phyloP scores from a whole-genome alignment of 2,113 vertebrate genomes.

The Scomber scombrus region DNA sequence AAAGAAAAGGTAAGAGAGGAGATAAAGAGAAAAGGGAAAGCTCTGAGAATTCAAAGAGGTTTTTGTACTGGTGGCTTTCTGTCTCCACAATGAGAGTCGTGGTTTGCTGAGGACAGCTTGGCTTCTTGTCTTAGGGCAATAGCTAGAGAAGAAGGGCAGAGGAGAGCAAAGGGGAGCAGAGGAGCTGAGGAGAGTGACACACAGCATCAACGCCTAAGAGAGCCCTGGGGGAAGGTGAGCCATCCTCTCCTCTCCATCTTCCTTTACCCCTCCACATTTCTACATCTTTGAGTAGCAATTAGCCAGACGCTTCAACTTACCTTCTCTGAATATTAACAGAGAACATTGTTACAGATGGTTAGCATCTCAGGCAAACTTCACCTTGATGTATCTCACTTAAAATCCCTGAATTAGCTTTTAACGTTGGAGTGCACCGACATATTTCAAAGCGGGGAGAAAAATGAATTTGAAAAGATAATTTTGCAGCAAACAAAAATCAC shows the following conservation, averaged over 20 bases:
- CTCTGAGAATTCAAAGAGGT: slow-evolving; percentile 58
- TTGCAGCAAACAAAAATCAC: slow-evolving; percentile 36
- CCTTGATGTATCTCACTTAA: slow-evolving; percentile 9
- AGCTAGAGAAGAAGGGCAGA: slow-evolving; percentile 66
- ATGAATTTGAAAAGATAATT: slow-evolving; percentile 33
- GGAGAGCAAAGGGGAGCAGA: slow-evolving; percentile 63
- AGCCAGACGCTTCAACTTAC: slow-evolving; percentile 59
- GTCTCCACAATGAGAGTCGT: slow-evolving; percentile 51
- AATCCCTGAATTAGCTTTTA: slow-evolving; percentile 14
- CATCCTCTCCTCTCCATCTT: slow-evolving; percentile 48
- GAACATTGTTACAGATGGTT: slow-evolving; percentile 19
- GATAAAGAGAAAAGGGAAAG: slow-evolving; percentile 26
- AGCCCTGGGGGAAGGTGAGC: slow-evolving; percentile 82
- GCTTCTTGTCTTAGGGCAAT: slow-evolving; percentile 77
- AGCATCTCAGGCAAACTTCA: slow-evolving; percentile 32
- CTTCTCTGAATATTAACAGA: slow-evolving; percentile 60
- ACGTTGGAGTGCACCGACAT: slow-evolving; percentile 5
- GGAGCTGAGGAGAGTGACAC: slow-evolving; percentile 61
- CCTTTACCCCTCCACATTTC: slow-evolving; percentile 29
- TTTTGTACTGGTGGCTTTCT: slow-evolving; percentile 55
- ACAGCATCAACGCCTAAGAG: slow-evolving; percentile 70
- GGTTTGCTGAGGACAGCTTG: slow-evolving; percentile 65
- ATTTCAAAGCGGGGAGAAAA: slow-evolving; percentile 41
- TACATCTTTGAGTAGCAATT: slow-evolving; percentile 72
- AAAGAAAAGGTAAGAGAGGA: slow-evolving; percentile 52